Base-by-base conservation (phyloP, 2,797 vertebrate species). In the Protonibea diacanthus region DNA sequence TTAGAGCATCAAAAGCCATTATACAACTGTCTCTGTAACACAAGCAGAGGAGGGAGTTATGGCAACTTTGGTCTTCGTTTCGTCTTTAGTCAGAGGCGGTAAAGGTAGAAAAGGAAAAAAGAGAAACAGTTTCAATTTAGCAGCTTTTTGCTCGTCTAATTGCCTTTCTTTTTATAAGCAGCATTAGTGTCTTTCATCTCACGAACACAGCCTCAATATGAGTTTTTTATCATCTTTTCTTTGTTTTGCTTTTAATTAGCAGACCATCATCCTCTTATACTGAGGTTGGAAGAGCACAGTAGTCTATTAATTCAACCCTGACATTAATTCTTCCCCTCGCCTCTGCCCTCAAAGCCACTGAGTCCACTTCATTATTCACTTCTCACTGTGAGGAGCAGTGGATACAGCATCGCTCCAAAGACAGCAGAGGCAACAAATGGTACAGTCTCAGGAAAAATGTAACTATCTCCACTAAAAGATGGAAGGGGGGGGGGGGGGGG, bases 171-270 rank as follows among this genome's bases (percentile, higher is more conserved):
- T 86, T 84, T 81, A 77, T 76, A 84, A 87, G 83, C 70, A 67
- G 74, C 84, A 72, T 84, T 81, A 74, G 69, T 68, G 69, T 86
- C 89, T 91, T 93, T 93, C 85, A 92, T 94, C 82, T 84, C 66
- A 29, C 6, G 17, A 81, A 72, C 72, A 52, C 71, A 81, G 79
- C 63, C 55, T 66, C 63, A 56, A 74, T 84, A 71, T 67, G 29
- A 85, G 48, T 75, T 75, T 89, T 76, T 84, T 84, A 82, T 86
- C 81, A 64, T 90, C 55, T 74, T 73, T 68, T 76, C 82, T 91
- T 91, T 92, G 88, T 88, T 93, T 89, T 72, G 73, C 76, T 89
- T 84, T 93, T 92, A 93, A 94, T 94, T 92, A 92, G 87, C 61
- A 48, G 65, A 74, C 76, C 67, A 72, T 89, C 80, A 78, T 88